Evolutionary conservation across 2,888 invertebrate species (phyloP).

Genomic region (Prenolepis imparis): DNA sequence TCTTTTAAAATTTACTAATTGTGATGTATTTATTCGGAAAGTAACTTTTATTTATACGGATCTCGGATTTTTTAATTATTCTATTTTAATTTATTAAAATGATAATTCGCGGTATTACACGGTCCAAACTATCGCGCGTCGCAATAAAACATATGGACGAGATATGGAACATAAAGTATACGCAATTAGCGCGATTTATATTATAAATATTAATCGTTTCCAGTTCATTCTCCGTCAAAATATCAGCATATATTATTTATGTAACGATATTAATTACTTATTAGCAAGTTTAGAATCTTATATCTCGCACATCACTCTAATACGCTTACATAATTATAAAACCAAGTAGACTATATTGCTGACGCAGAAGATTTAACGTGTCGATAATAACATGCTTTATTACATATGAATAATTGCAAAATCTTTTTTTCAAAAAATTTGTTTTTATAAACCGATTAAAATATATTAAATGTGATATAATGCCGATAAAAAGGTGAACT

Average conservation of each 20-base stretch:
- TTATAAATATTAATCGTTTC: conserved; percentile 77
- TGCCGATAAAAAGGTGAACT: background rate
- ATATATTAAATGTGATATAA: background rate
- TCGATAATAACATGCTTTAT: background rate
- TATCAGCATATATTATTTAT: conserved; percentile 54
- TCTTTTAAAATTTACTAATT: background rate
- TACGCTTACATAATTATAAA: background rate
- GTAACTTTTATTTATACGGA: background rate
- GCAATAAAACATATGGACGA: conserved; percentile 38
- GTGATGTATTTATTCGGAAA: background rate
- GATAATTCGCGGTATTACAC: conserved; percentile 70
- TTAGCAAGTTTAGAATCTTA: conserved; percentile 47
- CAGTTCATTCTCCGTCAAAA: conserved; percentile 59
- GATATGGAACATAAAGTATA: conserved; percentile 36
- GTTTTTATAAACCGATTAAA: background rate
- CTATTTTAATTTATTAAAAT: conserved; percentile 53
- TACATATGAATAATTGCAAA: background rate
- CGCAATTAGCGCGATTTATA: conserved; percentile 66
- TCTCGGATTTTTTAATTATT: background rate
- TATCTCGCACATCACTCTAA: conserved; percentile 7
- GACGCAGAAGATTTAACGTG: background rate
- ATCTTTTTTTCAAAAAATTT: background rate
- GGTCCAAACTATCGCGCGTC: conserved; percentile 50
- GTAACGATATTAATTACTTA: conserved; percentile 54
- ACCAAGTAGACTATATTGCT: background rate